Conservation (phyloP, 2,888 invertebrate genomes). For the Tiphia femorata region DNA sequence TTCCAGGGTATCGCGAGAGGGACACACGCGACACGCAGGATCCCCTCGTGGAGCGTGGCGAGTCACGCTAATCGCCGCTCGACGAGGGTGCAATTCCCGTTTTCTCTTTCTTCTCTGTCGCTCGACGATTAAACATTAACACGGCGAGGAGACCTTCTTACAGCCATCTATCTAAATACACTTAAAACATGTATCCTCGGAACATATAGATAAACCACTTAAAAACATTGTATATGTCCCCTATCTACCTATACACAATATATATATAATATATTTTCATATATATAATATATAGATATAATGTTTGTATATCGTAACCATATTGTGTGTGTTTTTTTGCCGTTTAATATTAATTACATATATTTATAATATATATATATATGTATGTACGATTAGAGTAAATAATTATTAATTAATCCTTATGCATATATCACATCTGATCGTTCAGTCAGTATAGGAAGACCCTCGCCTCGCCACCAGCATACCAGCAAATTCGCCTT, state of each 20-base stretch:
- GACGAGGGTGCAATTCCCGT: no score
- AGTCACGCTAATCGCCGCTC: background rate
- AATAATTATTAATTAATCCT: slow-evolving; percentile 65
- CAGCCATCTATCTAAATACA: slow-evolving; percentile 52
- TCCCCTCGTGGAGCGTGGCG: no score
- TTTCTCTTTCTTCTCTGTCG: no score
- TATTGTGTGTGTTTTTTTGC: no score
- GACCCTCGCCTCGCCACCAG: slow-evolving; percentile 65
- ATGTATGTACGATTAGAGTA: slow-evolving; percentile 59
- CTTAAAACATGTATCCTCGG: slow-evolving; percentile 58
- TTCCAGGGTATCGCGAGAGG: no score
- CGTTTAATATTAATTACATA: slow-evolving; percentile 52
- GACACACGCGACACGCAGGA: background rate
- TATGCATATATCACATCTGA: slow-evolving; percentile 69
- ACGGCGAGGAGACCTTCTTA: slow-evolving; percentile 48
- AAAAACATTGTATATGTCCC: slow-evolving; percentile 65
- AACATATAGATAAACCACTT: slow-evolving; percentile 67
- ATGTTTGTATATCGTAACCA: slow-evolving; percentile 61
- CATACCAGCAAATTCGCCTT: slow-evolving; percentile 39
- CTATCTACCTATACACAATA: slow-evolving; percentile 64
- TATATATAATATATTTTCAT: slow-evolving; percentile 38
- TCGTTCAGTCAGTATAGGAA: slow-evolving; percentile 70
- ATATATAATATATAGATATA: slow-evolving; percentile 45
- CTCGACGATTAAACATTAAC: slow-evolving; percentile 54
- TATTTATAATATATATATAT: slow-evolving; percentile 46